phyloP scores from a whole-genome alignment of 2,888 invertebrate genomes.

The Andrena flavipes region DNA sequence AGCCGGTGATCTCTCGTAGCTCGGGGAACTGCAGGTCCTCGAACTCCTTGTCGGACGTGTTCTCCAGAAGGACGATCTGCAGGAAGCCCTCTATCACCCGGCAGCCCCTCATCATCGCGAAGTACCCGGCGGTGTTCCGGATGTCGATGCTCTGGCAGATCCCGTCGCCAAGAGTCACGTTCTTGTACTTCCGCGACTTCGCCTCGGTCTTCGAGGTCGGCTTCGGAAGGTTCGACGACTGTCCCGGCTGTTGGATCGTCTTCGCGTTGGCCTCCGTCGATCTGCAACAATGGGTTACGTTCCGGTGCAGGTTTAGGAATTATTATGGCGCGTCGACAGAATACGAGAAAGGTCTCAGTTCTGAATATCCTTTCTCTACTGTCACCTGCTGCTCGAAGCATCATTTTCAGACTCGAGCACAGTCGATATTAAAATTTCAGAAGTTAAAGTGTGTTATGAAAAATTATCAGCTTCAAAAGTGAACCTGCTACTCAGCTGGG shows the following conservation, averaged over 20 bases:
- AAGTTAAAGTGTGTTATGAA: too few species aligned
- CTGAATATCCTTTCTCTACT: not conserved
- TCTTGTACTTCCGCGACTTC: slow-evolving; percentile 58
- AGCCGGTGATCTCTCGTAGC: slow-evolving; percentile 94
- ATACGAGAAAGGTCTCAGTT: not conserved
- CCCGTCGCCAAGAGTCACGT: slow-evolving; percentile 71
- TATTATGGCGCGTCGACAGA: too few species aligned
- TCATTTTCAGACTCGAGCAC: too few species aligned
- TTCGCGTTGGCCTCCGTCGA: slow-evolving; percentile 64
- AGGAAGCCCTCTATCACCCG: slow-evolving; percentile 93
- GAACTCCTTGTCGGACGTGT: slow-evolving; percentile 84
- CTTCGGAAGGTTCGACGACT: slow-evolving; percentile 68
- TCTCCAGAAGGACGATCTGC: slow-evolving; percentile 89
- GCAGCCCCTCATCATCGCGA: slow-evolving; percentile 87
- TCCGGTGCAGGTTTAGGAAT: not conserved
- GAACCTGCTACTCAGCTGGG: too few species aligned
- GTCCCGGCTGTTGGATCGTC: slow-evolving; percentile 59
- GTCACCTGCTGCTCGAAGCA: not conserved
- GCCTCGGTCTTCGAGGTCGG: slow-evolving; percentile 55
- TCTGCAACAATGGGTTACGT: slow-evolving; percentile 51
- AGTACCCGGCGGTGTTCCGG: slow-evolving; percentile 85
- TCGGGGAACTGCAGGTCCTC: slow-evolving; percentile 88
- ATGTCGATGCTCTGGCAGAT: slow-evolving; percentile 88
- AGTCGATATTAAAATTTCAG: too few species aligned
- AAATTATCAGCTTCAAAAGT: too few species aligned